Percentiles rank a stretch among this genome's conserved stretches.
Conservation (phyloP, 2,797 vertebrate genomes). For the Anabas testudineus region DNA sequence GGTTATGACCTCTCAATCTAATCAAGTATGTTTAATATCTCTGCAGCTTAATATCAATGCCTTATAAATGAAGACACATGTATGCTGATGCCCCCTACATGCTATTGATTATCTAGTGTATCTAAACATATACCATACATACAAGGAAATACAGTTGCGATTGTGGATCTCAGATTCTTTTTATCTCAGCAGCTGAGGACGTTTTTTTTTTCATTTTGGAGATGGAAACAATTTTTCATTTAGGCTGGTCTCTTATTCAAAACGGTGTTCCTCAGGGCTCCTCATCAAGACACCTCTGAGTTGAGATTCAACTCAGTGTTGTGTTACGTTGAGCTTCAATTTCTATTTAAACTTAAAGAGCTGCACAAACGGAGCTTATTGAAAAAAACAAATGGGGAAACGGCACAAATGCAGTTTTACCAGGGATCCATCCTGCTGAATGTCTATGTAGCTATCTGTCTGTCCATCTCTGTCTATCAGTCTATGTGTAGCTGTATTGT, state of each 20-base stretch:
- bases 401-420: constrained; percentile 18
- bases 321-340: neutral
- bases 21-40: neutral
- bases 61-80: neutral
- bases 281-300: neutral
- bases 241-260: no score
- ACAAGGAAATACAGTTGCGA: no score
- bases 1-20: neutral
- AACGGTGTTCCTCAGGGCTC: neutral
- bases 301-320: neutral
- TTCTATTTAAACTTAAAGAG: neutral
- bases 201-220: no score
- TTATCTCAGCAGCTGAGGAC: no score
- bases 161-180: no score
- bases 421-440: constrained; percentile 25
- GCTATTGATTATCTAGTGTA: neutral
- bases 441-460: constrained; percentile 32
- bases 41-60: neutral
- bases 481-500: constrained; percentile 73
- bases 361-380: neutral
- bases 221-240: no score
- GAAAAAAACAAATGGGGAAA: neutral
- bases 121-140: neutral
- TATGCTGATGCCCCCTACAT: neutral
- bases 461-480: constrained; percentile 50